Percentiles rank a stretch among this genome's conserved stretches.
Evolutionary conservation across 1,140 invertebrate species (phyloP).

Genomic region (Seison nebaliae): DNA sequence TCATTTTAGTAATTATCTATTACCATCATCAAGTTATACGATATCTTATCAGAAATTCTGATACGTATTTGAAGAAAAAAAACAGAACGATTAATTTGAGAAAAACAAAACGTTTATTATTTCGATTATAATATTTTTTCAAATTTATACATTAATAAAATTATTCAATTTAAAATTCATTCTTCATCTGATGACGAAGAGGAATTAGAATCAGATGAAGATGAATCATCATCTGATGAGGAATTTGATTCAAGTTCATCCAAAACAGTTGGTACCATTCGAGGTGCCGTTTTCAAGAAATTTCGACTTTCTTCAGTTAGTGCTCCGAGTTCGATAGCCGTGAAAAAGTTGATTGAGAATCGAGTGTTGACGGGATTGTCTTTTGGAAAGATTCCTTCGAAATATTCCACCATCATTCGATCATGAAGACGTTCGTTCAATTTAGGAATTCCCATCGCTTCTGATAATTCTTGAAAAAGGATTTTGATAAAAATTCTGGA

Average conservation of each 20-base stretch:
- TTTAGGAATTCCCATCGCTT: constrained; percentile 74
- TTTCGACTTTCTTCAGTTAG: constrained; percentile 38
- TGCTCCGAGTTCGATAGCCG: constrained; percentile 81
- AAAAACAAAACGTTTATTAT: too few species aligned
- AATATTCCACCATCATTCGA: constrained; percentile 51
- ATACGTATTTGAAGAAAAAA: too few species aligned
- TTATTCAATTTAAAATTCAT: too few species aligned
- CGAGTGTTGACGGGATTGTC: constrained; percentile 82
- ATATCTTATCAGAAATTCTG: too few species aligned
- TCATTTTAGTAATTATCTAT: too few species aligned
- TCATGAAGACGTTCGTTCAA: constrained; percentile 66
- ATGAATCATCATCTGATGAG: too few species aligned
- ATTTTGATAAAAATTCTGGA: constrained; percentile 93
- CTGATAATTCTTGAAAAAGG: constrained; percentile 72
- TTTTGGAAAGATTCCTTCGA: constrained; percentile 70
- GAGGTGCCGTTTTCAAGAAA: constrained; percentile 7
- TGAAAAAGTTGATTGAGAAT: constrained; percentile 98
- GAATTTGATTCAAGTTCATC: constrained; percentile 5
- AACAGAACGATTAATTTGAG: too few species aligned
- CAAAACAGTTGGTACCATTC: constrained; percentile 8
- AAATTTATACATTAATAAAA: too few species aligned
- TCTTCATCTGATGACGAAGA: too few species aligned
- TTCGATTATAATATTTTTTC: too few species aligned
- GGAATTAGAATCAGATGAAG: too few species aligned
- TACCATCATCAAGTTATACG: too few species aligned